phyloP scores from a whole-genome alignment of 2,113 vertebrate species.

The Anser cygnoides region DNA sequence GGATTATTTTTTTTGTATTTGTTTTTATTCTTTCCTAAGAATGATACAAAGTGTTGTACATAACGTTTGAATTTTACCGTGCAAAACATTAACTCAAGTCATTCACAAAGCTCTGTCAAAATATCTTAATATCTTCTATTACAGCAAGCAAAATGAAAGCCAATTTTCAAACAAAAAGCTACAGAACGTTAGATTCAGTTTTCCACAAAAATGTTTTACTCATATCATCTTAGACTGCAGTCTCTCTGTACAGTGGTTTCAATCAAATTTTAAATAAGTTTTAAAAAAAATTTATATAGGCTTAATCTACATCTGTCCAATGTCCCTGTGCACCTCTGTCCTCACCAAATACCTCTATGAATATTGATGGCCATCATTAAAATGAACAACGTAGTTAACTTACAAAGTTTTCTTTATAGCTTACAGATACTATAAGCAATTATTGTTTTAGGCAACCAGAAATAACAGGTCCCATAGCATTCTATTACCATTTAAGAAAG shows the following conservation, averaged over 20 bases:
- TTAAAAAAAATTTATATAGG: neutral
- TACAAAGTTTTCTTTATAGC: neutral
- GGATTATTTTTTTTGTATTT: too few species aligned
- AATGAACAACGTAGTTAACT: neutral
- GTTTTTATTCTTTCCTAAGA: neutral
- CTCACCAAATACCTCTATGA: neutral
- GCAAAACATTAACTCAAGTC: neutral
- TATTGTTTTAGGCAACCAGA: neutral
- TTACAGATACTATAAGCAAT: neutral
- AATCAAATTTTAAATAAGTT: neutral
- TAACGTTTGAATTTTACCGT: neutral
- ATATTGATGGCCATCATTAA: neutral
- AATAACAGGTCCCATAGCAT: neutral
- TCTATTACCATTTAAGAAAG: neutral
- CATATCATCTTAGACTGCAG: neutral
- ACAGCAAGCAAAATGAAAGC: neutral
- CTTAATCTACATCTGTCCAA: neutral
- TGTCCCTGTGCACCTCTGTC: neutral
- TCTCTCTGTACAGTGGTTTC: neutral
- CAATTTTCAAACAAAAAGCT: neutral
- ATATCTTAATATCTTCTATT: neutral
- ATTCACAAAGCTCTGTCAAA: neutral
- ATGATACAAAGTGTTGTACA: neutral
- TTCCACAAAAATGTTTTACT: neutral
- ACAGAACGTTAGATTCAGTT: neutral